Evolutionary conservation across 2,113 vertebrate genomes (phyloP).

Genomic region (Tragelaphus imberbis): DNA sequence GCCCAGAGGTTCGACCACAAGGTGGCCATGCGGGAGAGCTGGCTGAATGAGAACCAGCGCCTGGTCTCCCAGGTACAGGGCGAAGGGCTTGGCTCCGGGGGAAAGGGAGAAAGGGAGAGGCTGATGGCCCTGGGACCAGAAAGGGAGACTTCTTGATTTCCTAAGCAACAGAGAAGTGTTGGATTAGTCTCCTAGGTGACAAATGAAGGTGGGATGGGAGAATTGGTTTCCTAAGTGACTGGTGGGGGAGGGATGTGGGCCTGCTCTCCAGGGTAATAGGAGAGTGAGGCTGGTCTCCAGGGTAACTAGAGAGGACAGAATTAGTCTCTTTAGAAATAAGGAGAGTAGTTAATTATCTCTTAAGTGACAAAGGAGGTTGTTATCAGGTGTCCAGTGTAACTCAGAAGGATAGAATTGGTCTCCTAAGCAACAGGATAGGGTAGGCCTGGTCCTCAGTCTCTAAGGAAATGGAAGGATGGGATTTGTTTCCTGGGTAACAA

Average conservation of each 20-base stretch:
- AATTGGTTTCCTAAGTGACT: neutral
- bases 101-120: fast-evolving
- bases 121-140: neutral
- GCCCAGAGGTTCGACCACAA: conserved; percentile 98
- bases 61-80: conserved; percentile 90
- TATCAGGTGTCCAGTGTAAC: conserved; percentile 22
- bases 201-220: neutral
- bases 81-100: neutral
- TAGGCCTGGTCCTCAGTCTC: neutral
- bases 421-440: neutral
- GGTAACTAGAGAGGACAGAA: neutral
- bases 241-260: neutral
- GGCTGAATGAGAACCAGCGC: conserved; percentile 96
- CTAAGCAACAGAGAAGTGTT: neutral
- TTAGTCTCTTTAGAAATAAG: neutral
- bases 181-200: neutral
- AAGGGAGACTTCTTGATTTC: neutral
- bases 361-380: conserved; percentile 2
- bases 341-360: neutral
- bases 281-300: neutral
- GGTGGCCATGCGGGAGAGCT: conserved; percentile 93
- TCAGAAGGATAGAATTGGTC: neutral
- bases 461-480: neutral
- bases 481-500: neutral
- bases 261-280: neutral